phyloP scores from a whole-genome alignment of 1,140 invertebrate genomes.

The Drosophila aff. region DNA sequence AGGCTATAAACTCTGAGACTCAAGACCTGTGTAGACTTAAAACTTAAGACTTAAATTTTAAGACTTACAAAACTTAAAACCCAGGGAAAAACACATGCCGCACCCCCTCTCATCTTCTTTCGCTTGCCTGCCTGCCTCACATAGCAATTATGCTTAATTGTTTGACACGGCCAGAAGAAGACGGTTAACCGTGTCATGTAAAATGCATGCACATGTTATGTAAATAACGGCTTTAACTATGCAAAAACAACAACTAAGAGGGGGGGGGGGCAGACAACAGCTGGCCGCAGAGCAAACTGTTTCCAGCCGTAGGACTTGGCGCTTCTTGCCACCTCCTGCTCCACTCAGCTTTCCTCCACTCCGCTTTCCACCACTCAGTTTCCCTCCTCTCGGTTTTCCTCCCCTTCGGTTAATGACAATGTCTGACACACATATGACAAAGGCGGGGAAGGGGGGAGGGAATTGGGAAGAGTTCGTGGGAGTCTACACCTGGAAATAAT shows the following conservation, averaged over 20 bases:
- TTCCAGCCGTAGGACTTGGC: conserved; percentile 21
- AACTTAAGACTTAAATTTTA: background rate
- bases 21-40: background rate
- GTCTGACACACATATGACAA: conserved; percentile 50
- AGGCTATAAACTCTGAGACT: background rate
- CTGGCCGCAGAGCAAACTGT: conserved; percentile 52
- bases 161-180: conserved; percentile 29
- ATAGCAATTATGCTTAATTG: conserved; percentile 54
- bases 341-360: conserved; percentile 1
- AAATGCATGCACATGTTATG: conserved; percentile 62
- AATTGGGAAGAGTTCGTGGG: conserved; percentile 9
- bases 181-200: conserved; percentile 42
- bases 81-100: conserved; percentile 1
- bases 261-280: conserved; percentile 27
- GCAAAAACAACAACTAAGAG: conserved; percentile 15
- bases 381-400: background rate
- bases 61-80: background rate
- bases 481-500: conserved; percentile 3
- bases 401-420: conserved; percentile 40
- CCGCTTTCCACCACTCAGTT: background rate
- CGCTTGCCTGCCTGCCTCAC: background rate
- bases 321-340: conserved; percentile 1
- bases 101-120: background rate
- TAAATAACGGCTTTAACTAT: conserved; percentile 52
- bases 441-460: background rate